Base-by-base conservation (phyloP, 2,888 invertebrate genomes). In the Crioceris asparagi region DNA sequence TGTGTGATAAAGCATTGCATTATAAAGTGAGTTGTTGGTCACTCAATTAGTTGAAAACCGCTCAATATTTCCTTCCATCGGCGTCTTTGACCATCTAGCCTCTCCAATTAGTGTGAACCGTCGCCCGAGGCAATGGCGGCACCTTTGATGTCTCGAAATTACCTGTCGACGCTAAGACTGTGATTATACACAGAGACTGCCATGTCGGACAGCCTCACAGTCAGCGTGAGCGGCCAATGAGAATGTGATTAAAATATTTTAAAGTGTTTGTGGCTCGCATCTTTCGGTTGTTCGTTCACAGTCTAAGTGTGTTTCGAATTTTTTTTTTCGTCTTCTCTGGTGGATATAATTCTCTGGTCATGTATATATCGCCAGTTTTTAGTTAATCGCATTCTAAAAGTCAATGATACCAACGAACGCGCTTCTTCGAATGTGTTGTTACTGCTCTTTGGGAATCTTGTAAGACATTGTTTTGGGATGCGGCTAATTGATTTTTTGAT, bases 51-150 rank as follows among this genome's bases (percentile, higher is more conserved):
- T 60, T 57, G 51, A 51, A 54, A 57, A 62, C 60, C 64, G 62
- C 63, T 65, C 65, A 62, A 65, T 65, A 65, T 61, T 63, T 60
- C 59, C 60, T 63, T 63, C 63, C 62, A 59, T 59, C 66, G 65
- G 66, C 63, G 61, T 56, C 63, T 63, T 64, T 66, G 64, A 64
- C 62, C 62, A 57, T 59, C 61, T 55, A 41, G 61, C 59, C 61
- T 64, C 64, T 65, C 66, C 66, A 66, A 66, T 66, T 66, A 66
- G 66, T 64, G 63, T 60, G 63, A 62, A 63, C 65, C 66, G 66
- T 65, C 64, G 66, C 66, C 56, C 49, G 52, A 49, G 64, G 66
- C 63, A 45, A 38, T 45, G 55, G 58, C 64, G 66, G 64, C 56
- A 40, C 45, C 60, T 66, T 66, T 65, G 65, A 66, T 55, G 56